Conservation (phyloP, 2,113 vertebrate genomes). For the Carlito syrichta region DNA sequence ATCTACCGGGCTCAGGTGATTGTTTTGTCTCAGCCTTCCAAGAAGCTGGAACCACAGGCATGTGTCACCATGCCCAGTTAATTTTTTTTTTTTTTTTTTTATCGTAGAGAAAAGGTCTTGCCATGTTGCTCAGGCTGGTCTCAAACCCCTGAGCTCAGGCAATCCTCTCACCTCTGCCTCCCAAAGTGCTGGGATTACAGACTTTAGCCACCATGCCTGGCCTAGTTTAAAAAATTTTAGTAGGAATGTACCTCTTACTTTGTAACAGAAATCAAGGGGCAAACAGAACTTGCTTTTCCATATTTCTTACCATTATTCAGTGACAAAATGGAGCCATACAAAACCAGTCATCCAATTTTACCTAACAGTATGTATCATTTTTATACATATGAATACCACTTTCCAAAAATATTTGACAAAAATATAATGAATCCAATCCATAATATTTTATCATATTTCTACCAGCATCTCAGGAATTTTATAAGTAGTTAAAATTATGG, state of each 20-base stretch:
- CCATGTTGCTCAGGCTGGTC: too few relatives aligned
- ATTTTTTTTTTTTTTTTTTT: too few relatives aligned
- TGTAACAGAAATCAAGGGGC: neutral
- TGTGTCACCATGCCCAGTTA: too few relatives aligned
- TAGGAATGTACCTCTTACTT: neutral
- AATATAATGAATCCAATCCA: neutral
- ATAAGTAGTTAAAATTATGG: slow-evolving; percentile 3
- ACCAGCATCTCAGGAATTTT: neutral
- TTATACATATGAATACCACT: neutral
- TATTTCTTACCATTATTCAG: neutral
- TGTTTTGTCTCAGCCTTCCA: too few relatives aligned
- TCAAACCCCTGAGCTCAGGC: too few relatives aligned
- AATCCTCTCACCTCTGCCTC: too few relatives aligned
- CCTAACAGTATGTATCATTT: neutral
- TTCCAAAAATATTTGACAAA: neutral
- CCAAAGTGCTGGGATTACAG: too few relatives aligned
- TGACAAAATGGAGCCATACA: slow-evolving; percentile 9
- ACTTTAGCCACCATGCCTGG: too few relatives aligned
- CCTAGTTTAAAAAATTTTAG: neutral
- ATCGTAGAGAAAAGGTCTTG: too few relatives aligned
- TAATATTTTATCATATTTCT: neutral
- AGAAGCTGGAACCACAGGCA: too few relatives aligned
- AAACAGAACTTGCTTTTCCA: neutral
- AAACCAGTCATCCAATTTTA: slow-evolving; percentile 19
- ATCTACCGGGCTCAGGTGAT: too few relatives aligned